Conservation (phyloP, 2,888 invertebrate genomes). For the Drosophila leonis region DNA sequence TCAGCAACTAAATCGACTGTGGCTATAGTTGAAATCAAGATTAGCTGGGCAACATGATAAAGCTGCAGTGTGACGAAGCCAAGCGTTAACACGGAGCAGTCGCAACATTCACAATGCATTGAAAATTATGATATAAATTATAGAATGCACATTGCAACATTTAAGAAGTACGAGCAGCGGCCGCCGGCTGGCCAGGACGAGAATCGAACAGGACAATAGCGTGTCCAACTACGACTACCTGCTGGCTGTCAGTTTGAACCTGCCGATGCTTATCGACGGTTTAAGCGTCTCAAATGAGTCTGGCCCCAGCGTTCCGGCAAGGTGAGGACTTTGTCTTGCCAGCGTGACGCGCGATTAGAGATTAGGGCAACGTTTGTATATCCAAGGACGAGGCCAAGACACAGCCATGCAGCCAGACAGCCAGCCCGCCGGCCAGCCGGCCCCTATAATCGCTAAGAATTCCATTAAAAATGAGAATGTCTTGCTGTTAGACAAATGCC, state of each 20-base stretch:
- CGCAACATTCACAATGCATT: slow-evolving; percentile 41
- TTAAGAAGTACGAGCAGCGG: slow-evolving; percentile 50
- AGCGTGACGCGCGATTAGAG: slow-evolving; percentile 79
- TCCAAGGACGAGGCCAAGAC: slow-evolving; percentile 43
- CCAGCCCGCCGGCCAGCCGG: slow-evolving; percentile 24
- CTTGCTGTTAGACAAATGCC: slow-evolving; percentile 63
- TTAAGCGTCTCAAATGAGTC: slow-evolving; percentile 75
- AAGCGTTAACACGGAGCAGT: slow-evolving; percentile 38
- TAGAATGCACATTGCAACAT: slow-evolving; percentile 78
- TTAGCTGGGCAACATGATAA: slow-evolving; percentile 63
- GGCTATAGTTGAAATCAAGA: slow-evolving; percentile 64
- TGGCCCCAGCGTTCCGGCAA: slow-evolving; percentile 49
- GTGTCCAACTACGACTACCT: slow-evolving; percentile 58
- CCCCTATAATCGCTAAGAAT: slow-evolving; percentile 33
- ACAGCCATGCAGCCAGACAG: slow-evolving; percentile 26
- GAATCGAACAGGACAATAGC: slow-evolving; percentile 71
- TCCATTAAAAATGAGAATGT: slow-evolving; percentile 36
- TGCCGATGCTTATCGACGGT: slow-evolving; percentile 72
- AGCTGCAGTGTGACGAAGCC: slow-evolving; percentile 56
- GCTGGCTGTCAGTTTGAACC: slow-evolving; percentile 60
- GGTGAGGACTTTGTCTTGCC: slow-evolving; percentile 55
- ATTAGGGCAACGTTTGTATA: slow-evolving; percentile 52
- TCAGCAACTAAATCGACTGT: slow-evolving; percentile 15
- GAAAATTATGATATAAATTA: slow-evolving; percentile 78
- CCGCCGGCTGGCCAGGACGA: slow-evolving; percentile 51